Evolutionary conservation across 2,888 invertebrate species (phyloP).

Genomic region (Doris montereyensis): DNA sequence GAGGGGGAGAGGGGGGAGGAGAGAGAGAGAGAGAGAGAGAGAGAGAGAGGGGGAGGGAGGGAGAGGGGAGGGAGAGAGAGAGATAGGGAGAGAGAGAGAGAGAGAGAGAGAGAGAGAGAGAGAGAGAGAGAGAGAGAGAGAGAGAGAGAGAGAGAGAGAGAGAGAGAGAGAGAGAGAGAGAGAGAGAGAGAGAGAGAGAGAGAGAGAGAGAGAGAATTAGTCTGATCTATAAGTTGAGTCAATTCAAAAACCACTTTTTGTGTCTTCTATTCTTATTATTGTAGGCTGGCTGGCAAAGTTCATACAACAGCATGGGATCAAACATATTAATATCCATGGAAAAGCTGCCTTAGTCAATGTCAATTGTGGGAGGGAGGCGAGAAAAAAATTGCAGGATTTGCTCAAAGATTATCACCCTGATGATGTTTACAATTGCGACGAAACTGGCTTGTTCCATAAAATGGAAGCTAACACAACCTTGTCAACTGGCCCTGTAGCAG

Average conservation of each 20-base stretch:
- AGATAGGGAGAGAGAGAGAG: too few relatives aligned
- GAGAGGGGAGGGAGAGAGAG: too few relatives aligned
- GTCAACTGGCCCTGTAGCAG: not conserved
- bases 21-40: too few relatives aligned
- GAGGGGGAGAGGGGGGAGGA: too few relatives aligned
- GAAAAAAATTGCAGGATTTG: not conserved
- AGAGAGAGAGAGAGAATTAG: too few relatives aligned
- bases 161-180: too few relatives aligned
- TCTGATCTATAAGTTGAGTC: too few relatives aligned
- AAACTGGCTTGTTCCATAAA: not conserved
- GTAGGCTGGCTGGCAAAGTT: not conserved
- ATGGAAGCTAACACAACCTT: not conserved
- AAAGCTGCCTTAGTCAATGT: not conserved
- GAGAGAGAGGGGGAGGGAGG: too few relatives aligned
- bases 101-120: too few relatives aligned
- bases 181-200: too few relatives aligned
- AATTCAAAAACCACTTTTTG: too few relatives aligned
- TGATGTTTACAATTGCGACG: not conserved
- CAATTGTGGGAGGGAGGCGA: not conserved
- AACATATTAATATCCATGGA: not conserved
- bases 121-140: too few relatives aligned
- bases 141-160: not conserved
- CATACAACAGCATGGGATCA: not conserved
- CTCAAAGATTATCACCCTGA: not conserved
- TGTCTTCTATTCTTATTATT: not conserved